Conservation (phyloP, 2,888 invertebrate genomes). For the Diloba caeruleocephala region DNA sequence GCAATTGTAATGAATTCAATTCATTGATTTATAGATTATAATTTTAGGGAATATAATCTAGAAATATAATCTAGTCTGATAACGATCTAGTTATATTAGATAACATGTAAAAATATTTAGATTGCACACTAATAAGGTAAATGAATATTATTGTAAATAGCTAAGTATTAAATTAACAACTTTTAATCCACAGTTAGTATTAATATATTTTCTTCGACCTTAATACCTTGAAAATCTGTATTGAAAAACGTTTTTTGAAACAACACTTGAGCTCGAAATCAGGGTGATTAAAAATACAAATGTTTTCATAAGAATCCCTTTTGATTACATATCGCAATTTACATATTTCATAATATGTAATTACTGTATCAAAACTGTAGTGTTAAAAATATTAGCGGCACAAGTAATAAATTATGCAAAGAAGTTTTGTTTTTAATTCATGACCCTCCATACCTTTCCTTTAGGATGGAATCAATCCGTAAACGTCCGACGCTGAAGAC, state of each 20-base stretch:
- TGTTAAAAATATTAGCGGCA: conserved; percentile 39
- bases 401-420: conserved; percentile 38
- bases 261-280: conserved; percentile 36
- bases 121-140: conserved; percentile 4
- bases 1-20: conserved; percentile 71
- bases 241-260: conserved; percentile 14
- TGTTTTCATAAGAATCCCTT: conserved; percentile 7
- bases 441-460: neutral
- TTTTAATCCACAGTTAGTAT: neutral
- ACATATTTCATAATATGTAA: conserved; percentile 11
- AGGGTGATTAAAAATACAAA: conserved; percentile 33
- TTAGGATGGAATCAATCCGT: too few species aligned
- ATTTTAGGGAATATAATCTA: conserved; percentile 9
- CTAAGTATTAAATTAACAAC: conserved; percentile 6
- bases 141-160: conserved; percentile 34
- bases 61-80: conserved; percentile 37
- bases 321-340: conserved; percentile 14
- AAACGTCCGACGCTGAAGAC: too few species aligned
- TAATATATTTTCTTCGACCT: conserved; percentile 4
- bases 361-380: conserved; percentile 44
- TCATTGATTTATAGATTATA: conserved; percentile 52
- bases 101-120: conserved; percentile 28
- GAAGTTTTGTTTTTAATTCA: neutral
- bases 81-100: conserved; percentile 9
- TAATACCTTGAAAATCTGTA: conserved; percentile 1